Evolutionary conservation across 2,797 vertebrate genomes (phyloP).

Genomic region (Thunnus albacares): DNA sequence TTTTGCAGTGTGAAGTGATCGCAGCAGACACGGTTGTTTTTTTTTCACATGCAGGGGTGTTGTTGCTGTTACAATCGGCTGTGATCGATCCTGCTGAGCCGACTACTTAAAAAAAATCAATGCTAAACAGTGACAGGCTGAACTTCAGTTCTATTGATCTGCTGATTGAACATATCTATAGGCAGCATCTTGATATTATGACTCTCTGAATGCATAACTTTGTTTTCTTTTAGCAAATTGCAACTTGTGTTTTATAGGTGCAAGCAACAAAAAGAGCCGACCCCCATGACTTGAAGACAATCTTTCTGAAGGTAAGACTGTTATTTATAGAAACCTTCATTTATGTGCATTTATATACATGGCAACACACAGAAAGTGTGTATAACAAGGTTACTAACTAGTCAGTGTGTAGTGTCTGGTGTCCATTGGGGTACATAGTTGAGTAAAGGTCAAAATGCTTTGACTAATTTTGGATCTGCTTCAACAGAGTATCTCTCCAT

Average conservation of each 20-base stretch:
- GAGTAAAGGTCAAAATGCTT: constrained; percentile 82
- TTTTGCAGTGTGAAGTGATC: not conserved
- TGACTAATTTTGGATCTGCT: constrained; percentile 80
- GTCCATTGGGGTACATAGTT: constrained; percentile 57
- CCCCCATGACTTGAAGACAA: constrained; percentile 90
- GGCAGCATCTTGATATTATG: constrained; percentile 2
- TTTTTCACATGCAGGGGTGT: constrained; percentile 25
- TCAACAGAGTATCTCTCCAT: constrained; percentile 60
- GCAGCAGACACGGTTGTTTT: constrained; percentile 13
- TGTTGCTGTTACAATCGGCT: constrained; percentile 20
- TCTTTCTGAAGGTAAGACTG: constrained; percentile 94
- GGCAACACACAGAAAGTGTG: constrained; percentile 8
- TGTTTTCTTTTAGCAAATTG: constrained; percentile 13
- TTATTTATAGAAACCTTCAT: not conserved
- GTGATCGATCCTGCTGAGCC: constrained; percentile 40
- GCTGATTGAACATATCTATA: not conserved
- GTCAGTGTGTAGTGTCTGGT: constrained; percentile 29
- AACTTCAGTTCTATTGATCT: constrained; percentile 44
- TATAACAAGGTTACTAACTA: constrained; percentile 12
- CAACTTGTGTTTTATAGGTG: constrained; percentile 83
- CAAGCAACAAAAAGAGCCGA: constrained; percentile 93
- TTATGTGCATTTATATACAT: not conserved
- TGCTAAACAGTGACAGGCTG: constrained; percentile 44
- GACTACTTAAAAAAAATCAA: constrained; percentile 33
- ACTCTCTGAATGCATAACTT: not conserved